Base-by-base conservation (phyloP, 2,888 invertebrate genomes). In the Eupithecia pulchellata region DNA sequence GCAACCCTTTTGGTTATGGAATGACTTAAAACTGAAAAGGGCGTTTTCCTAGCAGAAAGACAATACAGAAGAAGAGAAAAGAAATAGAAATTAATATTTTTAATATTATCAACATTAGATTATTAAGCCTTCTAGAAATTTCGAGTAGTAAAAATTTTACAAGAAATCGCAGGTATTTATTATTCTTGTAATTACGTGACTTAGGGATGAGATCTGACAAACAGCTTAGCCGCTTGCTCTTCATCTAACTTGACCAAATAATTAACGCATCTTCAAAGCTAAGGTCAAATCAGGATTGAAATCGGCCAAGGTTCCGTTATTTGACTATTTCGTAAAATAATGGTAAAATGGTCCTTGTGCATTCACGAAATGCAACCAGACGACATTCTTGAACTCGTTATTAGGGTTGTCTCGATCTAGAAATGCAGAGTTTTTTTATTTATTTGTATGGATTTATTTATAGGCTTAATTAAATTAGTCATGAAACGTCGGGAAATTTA, bases 281-380 rank as follows among this genome's bases (percentile, higher is more conserved):
- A 69, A 71, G 72, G 75, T 71, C 74, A 52, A 25, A 34, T n/a
- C 58, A 47, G 62, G 69, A 68, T 66, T 63, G 20, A 73, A 68
- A 25, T 52, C 20, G 77, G 77, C 75, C 76, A 77, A 74, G 77
- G 77, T 52, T 52, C n/a, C 32, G 66, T 75, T 75, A 74, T 77
- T 75, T 71, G 62, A 69, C 69, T 74, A 76, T 76, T 77, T 75
- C 77, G 74, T 73, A 72, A 74, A 77, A 77, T 77, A 76, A 76
- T 75, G 73, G 70, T 75, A 77, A 72, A 77, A 71, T 73, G 69
- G 69, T 72, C 76, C 74, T 77, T 75, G 77, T 64, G 71, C 73
- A 60, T 64, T 70, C 39, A 68, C 60, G 29, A 68, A 67, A 73
- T 62, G 71, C 66, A 70, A 66, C 64, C 72, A 65, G 67, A 71